These are phyloP conservation scores for Acleris laterana DNA, from an alignment of 2,888 invertebrate species.

Conservation along the genomic window DNA sequence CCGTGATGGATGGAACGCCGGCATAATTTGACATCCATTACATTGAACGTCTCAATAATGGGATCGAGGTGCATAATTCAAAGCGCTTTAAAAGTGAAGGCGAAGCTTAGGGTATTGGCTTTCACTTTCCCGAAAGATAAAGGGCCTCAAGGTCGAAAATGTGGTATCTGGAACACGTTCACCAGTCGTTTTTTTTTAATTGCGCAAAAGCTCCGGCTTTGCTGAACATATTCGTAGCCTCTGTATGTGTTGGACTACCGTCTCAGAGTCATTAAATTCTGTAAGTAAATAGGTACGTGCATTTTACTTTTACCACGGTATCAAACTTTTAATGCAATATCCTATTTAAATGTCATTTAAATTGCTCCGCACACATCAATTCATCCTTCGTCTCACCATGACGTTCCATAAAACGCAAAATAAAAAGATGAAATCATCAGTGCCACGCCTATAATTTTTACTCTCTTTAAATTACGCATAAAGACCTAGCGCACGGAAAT, in stretches of 20 bases:
- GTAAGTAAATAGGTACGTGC: background rate
- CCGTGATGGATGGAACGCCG: slow-evolving; percentile 39
- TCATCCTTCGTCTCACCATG: slow-evolving; percentile 5
- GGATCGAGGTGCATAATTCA: slow-evolving; percentile 46
- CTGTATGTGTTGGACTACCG: background rate
- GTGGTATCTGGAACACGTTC: slow-evolving; percentile 52
- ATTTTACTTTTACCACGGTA: background rate
- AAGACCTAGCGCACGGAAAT: slow-evolving; percentile 34
- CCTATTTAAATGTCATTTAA: background rate
- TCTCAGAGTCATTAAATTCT: background rate
- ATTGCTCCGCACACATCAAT: background rate
- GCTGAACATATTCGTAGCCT: slow-evolving; percentile 30
- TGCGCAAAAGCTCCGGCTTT: slow-evolving; percentile 26
- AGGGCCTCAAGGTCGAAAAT: slow-evolving; percentile 67
- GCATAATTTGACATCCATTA: slow-evolving; percentile 55
- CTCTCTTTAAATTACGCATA: slow-evolving; percentile 27
- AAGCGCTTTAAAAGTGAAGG: slow-evolving; percentile 59
- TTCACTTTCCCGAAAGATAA: slow-evolving; percentile 73
- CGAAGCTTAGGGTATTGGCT: slow-evolving; percentile 53
- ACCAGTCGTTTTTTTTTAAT: slow-evolving; percentile 13
- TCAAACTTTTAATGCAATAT: background rate
- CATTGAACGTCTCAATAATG: slow-evolving; percentile 49
- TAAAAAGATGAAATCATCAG: slow-evolving; percentile 14
- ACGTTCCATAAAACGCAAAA: slow-evolving; percentile 18
- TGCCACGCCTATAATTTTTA: slow-evolving; percentile 27